Conservation (phyloP, 2,113 vertebrate genomes). For the Chaetodon trifascialis region DNA sequence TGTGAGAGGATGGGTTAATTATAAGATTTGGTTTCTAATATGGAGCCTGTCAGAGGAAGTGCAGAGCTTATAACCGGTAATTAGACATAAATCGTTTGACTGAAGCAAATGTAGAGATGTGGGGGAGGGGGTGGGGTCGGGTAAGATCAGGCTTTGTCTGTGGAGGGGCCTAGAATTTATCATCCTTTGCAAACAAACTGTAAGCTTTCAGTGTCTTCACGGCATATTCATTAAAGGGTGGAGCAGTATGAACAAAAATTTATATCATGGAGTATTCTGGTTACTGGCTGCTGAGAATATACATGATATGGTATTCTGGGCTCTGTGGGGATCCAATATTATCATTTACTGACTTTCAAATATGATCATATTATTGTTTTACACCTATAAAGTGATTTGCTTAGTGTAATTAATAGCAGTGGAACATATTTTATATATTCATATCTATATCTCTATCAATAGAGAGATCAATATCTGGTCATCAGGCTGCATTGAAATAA, state of each 20-base stretch:
- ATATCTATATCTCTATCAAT: too few relatives aligned
- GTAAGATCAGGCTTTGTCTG: conserved; percentile 56
- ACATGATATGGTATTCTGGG: neutral
- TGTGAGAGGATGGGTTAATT: conserved; percentile 85
- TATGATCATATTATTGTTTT: neutral
- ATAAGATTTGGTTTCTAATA: conserved; percentile 84
- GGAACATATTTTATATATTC: neutral
- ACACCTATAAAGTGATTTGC: neutral
- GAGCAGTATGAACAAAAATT: neutral
- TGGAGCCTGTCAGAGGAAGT: conserved; percentile 79
- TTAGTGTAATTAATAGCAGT: neutral
- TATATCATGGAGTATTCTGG: neutral
- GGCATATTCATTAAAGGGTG: neutral
- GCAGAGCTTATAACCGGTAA: conserved; percentile 80
- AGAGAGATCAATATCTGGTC: too few relatives aligned
- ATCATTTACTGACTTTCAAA: neutral
- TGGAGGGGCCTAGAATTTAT: conserved; percentile 25
- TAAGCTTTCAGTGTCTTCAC: neutral
- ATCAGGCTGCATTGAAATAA: too few relatives aligned
- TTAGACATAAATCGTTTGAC: conserved; percentile 82
- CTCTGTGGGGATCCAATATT: neutral
- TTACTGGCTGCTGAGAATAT: neutral
- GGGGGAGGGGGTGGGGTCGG: conserved; percentile 30
- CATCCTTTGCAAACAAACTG: conserved; percentile 36
- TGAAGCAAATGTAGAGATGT: conserved; percentile 65